phyloP scores from a whole-genome alignment of 1,140 invertebrate genomes.

The Sminthurinus signatus region DNA sequence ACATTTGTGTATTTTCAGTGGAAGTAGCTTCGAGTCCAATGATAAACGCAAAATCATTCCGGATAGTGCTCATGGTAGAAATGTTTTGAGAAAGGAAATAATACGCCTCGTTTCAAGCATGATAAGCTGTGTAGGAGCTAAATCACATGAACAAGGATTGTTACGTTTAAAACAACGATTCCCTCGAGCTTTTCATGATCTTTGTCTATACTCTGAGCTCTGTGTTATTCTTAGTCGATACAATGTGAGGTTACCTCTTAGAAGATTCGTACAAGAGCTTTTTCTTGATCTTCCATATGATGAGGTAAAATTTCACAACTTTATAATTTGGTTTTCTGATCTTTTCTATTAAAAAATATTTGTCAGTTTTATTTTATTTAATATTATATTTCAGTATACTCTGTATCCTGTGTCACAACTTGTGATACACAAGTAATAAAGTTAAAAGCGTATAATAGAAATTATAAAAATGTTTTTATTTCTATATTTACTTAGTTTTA shows the following conservation, averaged over 20 bases:
- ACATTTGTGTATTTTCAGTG: no score
- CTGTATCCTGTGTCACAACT: not conserved
- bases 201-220: slow-evolving; percentile 90
- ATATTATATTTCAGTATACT: not conserved
- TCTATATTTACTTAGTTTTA: slow-evolving; percentile 10
- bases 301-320: slow-evolving; percentile 46
- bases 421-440: not conserved
- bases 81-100: slow-evolving; percentile 50
- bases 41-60: slow-evolving; percentile 16
- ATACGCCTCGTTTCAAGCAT: slow-evolving; percentile 50
- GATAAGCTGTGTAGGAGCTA: slow-evolving; percentile 51
- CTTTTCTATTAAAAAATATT: not conserved
- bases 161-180: slow-evolving; percentile 73
- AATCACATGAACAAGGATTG: slow-evolving; percentile 52
- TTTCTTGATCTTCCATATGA: slow-evolving; percentile 82
- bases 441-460: not conserved
- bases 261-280: slow-evolving; percentile 87
- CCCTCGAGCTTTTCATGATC: slow-evolving; percentile 73
- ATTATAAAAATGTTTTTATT: not conserved
- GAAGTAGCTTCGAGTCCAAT: slow-evolving; percentile 13
- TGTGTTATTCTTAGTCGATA: slow-evolving; percentile 68
- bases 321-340: not conserved
- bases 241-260: slow-evolving; percentile 71
- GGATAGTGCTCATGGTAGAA: slow-evolving; percentile 29
- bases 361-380: not conserved